Conservation (phyloP, 2,888 invertebrate species). For the Lasioglossum marginatum region DNA sequence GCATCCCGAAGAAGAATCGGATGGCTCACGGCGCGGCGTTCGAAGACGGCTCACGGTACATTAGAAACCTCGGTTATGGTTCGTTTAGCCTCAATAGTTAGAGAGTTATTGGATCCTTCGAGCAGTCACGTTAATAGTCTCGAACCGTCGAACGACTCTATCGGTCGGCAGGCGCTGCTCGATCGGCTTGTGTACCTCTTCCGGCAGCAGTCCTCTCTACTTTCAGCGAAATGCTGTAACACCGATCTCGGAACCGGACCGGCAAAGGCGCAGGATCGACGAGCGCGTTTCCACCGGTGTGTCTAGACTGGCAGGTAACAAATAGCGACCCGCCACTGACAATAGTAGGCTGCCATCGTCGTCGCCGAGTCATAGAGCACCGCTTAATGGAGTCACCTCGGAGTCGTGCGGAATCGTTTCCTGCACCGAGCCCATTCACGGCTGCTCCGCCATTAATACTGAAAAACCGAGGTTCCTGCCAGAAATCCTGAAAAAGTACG, state of each 20-base stretch:
- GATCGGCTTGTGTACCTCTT: neutral
- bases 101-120: conserved; percentile 6
- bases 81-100: neutral
- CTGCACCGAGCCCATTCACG: neutral
- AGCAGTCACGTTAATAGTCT: neutral
- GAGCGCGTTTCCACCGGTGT: conserved; percentile 6
- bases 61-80: conserved; percentile 7
- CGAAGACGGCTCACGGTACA: neutral
- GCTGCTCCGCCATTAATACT: conserved; percentile 12
- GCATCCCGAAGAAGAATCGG: conserved; percentile 4
- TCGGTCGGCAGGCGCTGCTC: neutral
- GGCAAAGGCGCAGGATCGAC: neutral
- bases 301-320: conserved; percentile 7
- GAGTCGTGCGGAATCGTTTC: neutral
- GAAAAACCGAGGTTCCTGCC: conserved; percentile 33
- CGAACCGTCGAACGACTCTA: conserved; percentile 1
- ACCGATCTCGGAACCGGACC: neutral
- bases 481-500: conserved; percentile 42
- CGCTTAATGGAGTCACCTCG: neutral
- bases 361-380: neutral
- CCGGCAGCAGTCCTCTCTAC: conserved; percentile 5
- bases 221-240: neutral
- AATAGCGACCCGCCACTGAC: conserved; percentile 9
- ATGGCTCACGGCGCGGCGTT: neutral
- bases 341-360: neutral